These are phyloP conservation scores for Orchesellides sinensis DNA, from an alignment of 2,888 invertebrate genomes.

Conservation along the genomic window DNA sequence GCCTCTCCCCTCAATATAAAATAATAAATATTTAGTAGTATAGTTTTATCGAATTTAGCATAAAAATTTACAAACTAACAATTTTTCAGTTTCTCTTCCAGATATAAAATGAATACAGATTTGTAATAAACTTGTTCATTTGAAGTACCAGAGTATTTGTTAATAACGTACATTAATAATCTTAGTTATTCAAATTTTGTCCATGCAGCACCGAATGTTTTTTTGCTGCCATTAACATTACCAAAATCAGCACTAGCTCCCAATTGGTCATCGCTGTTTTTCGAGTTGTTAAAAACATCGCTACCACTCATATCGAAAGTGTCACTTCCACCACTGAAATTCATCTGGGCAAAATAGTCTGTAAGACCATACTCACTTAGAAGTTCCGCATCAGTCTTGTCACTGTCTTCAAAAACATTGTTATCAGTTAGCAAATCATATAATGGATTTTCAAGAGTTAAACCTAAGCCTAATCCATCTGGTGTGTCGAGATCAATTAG, in stretches of 20 bases:
- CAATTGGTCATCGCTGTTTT: conserved; percentile 14
- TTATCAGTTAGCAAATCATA: conserved; percentile 73
- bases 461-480: conserved; percentile 66
- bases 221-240: conserved; percentile 14
- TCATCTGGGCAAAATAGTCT: conserved; percentile 71
- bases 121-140: no score
- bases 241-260: conserved; percentile 18
- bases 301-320: conserved; percentile 14
- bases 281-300: conserved; percentile 31
- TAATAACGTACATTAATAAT: background rate
- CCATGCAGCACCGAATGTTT: conserved; percentile 55
- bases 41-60: background rate
- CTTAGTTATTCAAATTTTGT: conserved; percentile 54
- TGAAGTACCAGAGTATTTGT: background rate
- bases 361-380: conserved; percentile 73
- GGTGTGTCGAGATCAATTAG: conserved; percentile 74
- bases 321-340: conserved; percentile 54
- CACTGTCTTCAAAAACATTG: conserved; percentile 72
- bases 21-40: background rate
- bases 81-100: background rate
- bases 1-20: background rate
- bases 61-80: background rate
- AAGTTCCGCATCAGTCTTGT: conserved; percentile 73
- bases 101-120: background rate
- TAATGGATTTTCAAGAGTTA: conserved; percentile 73